phyloP scores from a whole-genome alignment of 2,888 invertebrate species.

The Phaonia tiefii region DNA sequence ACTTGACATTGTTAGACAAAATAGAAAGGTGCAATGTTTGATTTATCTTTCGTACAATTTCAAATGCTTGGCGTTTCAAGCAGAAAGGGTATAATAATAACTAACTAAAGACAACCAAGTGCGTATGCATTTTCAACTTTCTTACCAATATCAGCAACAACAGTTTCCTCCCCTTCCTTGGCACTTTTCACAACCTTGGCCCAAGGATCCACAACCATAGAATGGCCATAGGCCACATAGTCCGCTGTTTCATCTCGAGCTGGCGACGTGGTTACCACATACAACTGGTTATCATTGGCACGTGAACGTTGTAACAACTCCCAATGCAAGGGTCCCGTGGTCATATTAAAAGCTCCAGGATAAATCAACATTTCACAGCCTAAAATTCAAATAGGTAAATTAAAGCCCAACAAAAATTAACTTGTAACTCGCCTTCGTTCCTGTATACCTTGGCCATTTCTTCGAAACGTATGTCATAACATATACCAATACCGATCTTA shows the following conservation, averaged over 20 bases:
- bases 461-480: constrained; percentile 96
- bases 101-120: background rate
- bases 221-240: constrained; percentile 96
- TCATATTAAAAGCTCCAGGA: constrained; percentile 98
- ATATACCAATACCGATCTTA: constrained; percentile 94
- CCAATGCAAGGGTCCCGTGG: constrained; percentile 97
- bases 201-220: constrained; percentile 91
- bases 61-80: no score
- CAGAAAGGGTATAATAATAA: no score
- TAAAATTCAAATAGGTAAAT: constrained; percentile 70
- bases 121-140: no score
- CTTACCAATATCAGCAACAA: constrained; percentile 88
- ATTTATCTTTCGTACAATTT: no score
- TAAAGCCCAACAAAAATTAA: background rate
- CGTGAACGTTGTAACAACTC: constrained; percentile 90
- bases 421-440: constrained; percentile 79
- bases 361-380: constrained; percentile 93
- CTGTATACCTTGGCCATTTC: constrained; percentile 91
- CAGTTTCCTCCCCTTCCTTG: constrained; percentile 85
- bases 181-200: constrained; percentile 86
- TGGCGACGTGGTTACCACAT: constrained; percentile 91
- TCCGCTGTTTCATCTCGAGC: constrained; percentile 89
- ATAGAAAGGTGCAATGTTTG: no score
- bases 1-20: no score
- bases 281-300: constrained; percentile 94